Evolutionary conservation across 2,113 vertebrate genomes (phyloP).

Genomic region (Naja naja): DNA sequence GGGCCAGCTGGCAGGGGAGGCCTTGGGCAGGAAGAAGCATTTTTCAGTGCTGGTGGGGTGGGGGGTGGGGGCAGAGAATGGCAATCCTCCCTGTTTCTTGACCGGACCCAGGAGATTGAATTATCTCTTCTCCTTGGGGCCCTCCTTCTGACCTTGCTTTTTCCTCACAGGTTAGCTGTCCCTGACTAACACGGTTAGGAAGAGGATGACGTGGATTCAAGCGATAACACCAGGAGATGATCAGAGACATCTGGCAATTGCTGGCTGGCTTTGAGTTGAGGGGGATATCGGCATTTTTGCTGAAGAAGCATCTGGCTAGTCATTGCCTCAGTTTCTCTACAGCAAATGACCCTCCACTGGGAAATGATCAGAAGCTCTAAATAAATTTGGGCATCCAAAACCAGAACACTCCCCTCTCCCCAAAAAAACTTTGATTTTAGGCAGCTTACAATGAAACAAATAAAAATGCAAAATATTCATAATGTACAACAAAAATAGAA

Average conservation of each 20-base stretch:
- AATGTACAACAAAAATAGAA: not conserved
- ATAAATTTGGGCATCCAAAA: not conserved
- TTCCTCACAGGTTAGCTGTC: slow-evolving; percentile 19
- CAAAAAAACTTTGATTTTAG: too few relatives aligned
- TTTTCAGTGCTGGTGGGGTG: not conserved
- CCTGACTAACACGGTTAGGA: slow-evolving; percentile 5
- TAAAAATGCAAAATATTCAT: not conserved
- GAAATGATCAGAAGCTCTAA: not conserved
- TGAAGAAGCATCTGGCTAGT: not conserved
- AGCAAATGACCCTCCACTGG: not conserved
- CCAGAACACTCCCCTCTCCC: too few relatives aligned
- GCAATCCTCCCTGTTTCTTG: not conserved
- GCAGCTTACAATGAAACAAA: not conserved
- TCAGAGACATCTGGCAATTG: slow-evolving; percentile 3
- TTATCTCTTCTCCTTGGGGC: not conserved
- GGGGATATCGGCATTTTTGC: not conserved
- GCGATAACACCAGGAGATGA: slow-evolving; percentile 2
- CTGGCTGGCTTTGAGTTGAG: not conserved
- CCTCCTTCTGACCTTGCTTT: slow-evolving; percentile 21
- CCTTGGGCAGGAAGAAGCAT: not conserved
- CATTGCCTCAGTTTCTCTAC: not conserved
- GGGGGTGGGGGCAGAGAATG: not conserved
- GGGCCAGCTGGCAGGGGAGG: not conserved
- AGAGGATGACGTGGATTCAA: not conserved
- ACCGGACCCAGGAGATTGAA: not conserved